phyloP scores from a whole-genome alignment of 2,113 vertebrate species.

The Nesospiza acunhae region DNA sequence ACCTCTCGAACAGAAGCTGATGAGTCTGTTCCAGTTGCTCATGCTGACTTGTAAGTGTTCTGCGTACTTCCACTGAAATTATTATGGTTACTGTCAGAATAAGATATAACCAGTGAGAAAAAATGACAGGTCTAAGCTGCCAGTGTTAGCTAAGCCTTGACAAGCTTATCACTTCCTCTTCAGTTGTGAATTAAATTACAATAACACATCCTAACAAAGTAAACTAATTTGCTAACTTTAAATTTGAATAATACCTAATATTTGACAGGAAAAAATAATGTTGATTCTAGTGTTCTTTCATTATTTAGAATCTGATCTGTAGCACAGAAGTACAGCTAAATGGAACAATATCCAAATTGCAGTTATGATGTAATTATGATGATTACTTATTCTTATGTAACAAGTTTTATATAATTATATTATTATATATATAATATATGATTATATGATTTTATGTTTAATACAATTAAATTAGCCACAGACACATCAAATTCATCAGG shows the following conservation, averaged over 20 bases:
- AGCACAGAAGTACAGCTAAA: background rate
- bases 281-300: background rate
- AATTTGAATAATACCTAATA: conserved; percentile 8
- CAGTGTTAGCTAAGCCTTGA: conserved; percentile 2
- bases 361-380: conserved; percentile 20
- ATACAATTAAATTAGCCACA: conserved; percentile 33
- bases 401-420: conserved; percentile 29
- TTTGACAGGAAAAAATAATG: background rate
- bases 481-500: background rate
- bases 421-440: background rate
- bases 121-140: background rate
- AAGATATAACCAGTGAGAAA: background rate
- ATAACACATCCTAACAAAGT: conserved; percentile 31
- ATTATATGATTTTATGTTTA: background rate
- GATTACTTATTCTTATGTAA: conserved; percentile 46
- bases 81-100: background rate
- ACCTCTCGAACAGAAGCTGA: background rate
- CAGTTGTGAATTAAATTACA: conserved; percentile 16
- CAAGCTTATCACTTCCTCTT: conserved; percentile 10
- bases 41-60: background rate
- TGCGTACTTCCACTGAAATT: background rate
- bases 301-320: background rate
- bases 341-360: conserved; percentile 28
- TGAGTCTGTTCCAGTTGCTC: background rate
- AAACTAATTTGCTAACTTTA: conserved; percentile 35